These are phyloP conservation scores for Porites lutea DNA, from an alignment of 64 coral and sea anemone species.

Conservation along the genomic window DNA sequence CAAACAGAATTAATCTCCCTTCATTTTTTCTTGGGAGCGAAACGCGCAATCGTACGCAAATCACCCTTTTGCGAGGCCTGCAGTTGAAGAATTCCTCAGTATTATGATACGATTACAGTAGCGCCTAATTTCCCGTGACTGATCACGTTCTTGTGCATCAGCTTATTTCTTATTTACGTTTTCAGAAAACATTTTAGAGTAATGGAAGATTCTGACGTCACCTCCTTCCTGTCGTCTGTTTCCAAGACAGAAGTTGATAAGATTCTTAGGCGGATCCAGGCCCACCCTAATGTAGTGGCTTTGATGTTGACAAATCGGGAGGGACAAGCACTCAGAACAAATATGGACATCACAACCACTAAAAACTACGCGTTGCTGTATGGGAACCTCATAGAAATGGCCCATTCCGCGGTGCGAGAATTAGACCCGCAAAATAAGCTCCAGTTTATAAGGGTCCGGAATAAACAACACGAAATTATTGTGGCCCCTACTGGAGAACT, in stretches of 20 bases:
- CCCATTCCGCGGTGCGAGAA: constrained; percentile 69
- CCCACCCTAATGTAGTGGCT: constrained; percentile 47
- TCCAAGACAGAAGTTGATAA: constrained; percentile 12
- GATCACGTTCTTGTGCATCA: no score
- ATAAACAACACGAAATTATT: constrained; percentile 55
- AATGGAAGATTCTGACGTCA: constrained; percentile 18
- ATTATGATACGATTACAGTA: no score
- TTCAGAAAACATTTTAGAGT: not conserved
- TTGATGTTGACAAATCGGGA: constrained; percentile 52
- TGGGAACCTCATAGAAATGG: constrained; percentile 42
- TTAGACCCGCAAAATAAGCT: constrained; percentile 82
- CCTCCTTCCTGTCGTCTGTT: not conserved
- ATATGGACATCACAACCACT: constrained; percentile 53
- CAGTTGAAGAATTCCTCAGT: no score
- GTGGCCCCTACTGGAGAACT: constrained; percentile 60
- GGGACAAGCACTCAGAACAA: constrained; percentile 24
- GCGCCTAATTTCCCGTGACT: no score
- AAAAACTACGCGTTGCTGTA: constrained; percentile 50
- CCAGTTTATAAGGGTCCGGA: constrained; percentile 60
- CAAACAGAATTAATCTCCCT: no score
- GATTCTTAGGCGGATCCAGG: constrained; percentile 42
- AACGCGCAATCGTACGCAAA: no score
- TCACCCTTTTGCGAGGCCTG: no score
- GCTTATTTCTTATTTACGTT: no score
- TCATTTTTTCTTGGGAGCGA: no score